Base-by-base conservation (phyloP, 2,797 vertebrate species). In the Gastrophryne carolinensis region DNA sequence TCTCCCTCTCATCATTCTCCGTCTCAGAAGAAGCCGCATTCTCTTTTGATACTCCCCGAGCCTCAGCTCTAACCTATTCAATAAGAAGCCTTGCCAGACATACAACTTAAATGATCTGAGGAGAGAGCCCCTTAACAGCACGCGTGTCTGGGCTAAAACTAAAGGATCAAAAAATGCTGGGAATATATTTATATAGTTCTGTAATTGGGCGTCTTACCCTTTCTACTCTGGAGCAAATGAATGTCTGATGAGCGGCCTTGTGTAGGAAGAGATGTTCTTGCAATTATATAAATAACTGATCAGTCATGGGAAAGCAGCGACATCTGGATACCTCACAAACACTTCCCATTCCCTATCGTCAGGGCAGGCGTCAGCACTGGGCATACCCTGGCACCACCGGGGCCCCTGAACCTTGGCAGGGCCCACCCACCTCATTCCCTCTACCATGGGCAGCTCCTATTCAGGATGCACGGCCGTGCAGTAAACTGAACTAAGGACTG, bases 91-190 rank as follows among this genome's bases (percentile, higher is more conserved):
- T 19, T 13, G 10, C 26, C 12, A 69, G 70, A 79, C 74, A 79
- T 81, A 73, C 80, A 81, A 85, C 83, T 87, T 86, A 86, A 87
- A 87, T 88, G 83, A 82, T 82, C 83, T 78, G 85, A 82, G 80
- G 83, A 87, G 82, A 83, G 83, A 80, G 21, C 44, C 83, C 82
- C 57, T n/a, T 69, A 35, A 69, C 66, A 41, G 35, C 3, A 30
- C 41, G 21, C 19, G 29, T 23, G 39, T 21, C 35, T 41, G 72
- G 7, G 54, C 34, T 57, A 27, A 65, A 50, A 44, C 62, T 44
- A 17, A 50, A 9, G 13, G 41, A 29, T 34, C 23, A 30, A 53
- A 68, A 67, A 67, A 23, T 67, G 15, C 15, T 2, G 30, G 39
- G 35, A 26, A 41, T 69, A 29, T 69, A 56, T 53, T 69, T 41